Evolutionary conservation across 2,797 vertebrate species (phyloP).

Genomic region (Danio aesculapii): DNA sequence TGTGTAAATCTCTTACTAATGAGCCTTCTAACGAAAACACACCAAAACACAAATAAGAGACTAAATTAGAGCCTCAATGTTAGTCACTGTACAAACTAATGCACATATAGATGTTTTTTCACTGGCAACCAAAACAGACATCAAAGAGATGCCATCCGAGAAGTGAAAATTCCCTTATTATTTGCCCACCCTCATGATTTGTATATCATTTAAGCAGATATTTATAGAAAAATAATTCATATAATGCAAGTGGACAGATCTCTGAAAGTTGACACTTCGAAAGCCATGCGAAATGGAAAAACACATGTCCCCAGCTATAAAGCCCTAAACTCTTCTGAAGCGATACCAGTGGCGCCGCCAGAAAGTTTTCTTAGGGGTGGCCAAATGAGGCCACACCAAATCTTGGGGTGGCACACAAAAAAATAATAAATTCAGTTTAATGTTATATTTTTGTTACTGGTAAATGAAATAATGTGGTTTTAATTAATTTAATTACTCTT

Average conservation of each 20-base stretch:
- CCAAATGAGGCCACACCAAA: no score
- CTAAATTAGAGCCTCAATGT: neutral
- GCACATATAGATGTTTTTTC: neutral
- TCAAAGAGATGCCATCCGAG: neutral
- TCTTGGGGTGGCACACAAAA: no score
- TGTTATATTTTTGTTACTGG: no score
- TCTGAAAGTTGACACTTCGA: neutral
- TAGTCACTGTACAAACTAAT: neutral
- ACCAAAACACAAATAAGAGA: constrained; percentile 1
- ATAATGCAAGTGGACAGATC: neutral
- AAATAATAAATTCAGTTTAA: no score
- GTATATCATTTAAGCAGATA: neutral
- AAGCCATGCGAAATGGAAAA: neutral
- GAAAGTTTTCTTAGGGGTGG: no score
- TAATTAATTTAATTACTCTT: no score
- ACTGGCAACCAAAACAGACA: neutral
- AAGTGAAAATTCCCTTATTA: neutral
- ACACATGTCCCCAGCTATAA: no score
- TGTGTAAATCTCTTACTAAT: neutral
- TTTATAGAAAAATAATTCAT: neutral
- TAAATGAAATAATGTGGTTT: no score
- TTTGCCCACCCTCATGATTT: neutral
- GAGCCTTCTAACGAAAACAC: neutral
- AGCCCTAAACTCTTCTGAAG: neutral
- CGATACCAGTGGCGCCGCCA: no score